Conservation (phyloP, 35 echinoderm and acorn worm genomes). For the Patiria miniata region DNA sequence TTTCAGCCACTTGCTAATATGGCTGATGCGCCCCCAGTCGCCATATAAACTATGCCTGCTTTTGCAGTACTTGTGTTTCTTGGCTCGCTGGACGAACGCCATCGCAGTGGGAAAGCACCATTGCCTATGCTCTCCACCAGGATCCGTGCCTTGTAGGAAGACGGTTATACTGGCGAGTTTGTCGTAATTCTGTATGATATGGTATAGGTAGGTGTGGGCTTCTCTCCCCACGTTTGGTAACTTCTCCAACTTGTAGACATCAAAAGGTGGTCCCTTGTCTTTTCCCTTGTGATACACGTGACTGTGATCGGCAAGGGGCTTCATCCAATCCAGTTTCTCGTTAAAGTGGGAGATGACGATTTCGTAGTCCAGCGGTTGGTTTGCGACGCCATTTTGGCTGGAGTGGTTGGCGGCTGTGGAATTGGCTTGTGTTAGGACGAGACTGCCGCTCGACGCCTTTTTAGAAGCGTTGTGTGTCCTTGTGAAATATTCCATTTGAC, state of each 20-base stretch:
- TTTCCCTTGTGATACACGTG: slow-evolving; percentile 25
- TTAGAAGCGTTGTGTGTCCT: no score
- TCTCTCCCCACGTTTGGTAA: no score
- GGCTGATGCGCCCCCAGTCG: no score
- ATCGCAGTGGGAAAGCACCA: neutral
- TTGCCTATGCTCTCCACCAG: no score
- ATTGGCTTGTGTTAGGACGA: no score
- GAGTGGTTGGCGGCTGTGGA: no score
- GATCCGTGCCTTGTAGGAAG: neutral
- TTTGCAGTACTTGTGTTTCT: no score
- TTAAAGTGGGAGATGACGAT: slow-evolving; percentile 18
- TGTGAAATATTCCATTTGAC: no score
- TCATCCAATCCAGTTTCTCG: slow-evolving; percentile 25
- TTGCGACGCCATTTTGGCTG: no score
- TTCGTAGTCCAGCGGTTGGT: neutral
- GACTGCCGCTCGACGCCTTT: no score
- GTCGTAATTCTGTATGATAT: slow-evolving; percentile 35
- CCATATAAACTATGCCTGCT: no score
- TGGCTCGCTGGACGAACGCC: neutral
- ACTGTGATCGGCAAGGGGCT: slow-evolving; percentile 8
- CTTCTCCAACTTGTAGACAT: neutral
- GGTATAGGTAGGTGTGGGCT: slow-evolving; percentile 13
- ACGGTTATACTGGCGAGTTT: slow-evolving; percentile 20
- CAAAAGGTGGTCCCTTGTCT: neutral
- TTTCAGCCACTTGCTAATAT: no score